Conservation (phyloP, 2,797 vertebrate species). For the Aselliscus stoliczkanus region DNA sequence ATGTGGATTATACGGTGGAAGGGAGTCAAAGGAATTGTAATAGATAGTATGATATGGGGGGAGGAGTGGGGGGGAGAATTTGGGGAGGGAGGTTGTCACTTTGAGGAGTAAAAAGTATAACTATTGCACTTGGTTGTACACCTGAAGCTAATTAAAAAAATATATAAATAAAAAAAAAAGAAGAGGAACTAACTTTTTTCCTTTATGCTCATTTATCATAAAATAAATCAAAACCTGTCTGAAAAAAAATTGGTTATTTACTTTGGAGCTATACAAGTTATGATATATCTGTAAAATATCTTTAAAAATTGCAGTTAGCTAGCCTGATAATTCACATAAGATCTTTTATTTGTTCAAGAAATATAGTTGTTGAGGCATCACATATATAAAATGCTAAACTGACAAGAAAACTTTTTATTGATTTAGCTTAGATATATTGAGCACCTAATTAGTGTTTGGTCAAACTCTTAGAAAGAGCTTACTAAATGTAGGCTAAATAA, state of each 20-base stretch:
- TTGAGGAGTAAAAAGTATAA: too few species aligned
- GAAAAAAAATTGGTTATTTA: not conserved
- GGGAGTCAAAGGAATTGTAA: too few species aligned
- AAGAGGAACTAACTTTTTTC: not conserved
- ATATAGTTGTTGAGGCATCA: not conserved
- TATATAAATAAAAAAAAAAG: too few species aligned
- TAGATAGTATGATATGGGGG: too few species aligned
- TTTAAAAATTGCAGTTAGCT: not conserved
- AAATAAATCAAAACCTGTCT: not conserved
- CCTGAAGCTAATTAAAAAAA: too few species aligned
- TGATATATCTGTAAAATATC: not conserved
- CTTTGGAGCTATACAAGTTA: not conserved
- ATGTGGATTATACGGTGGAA: too few species aligned
- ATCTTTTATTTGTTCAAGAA: not conserved
- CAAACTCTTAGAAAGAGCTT: not conserved
- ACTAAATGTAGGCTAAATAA: not conserved
- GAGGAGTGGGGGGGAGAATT: too few species aligned
- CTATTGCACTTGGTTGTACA: too few species aligned
- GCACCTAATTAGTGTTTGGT: not conserved
- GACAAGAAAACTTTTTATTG: not conserved
- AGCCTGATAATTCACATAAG: not conserved
- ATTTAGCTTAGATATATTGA: not conserved
- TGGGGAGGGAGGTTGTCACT: too few species aligned
- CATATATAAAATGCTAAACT: not conserved
- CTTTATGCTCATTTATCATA: not conserved